These are phyloP conservation scores for Oryctolagus cuniculus DNA, from an alignment of 2,113 vertebrate genomes.

Conservation along the genomic window mOryCun1.1 NC_091448.1:9759501-9760000, in stretches of 20 bases:
- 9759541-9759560: no score
- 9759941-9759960: background rate
- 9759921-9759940: background rate
- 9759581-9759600: no score
- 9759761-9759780: background rate
- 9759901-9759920: background rate
- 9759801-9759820: background rate
- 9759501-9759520: background rate
- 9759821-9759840: background rate
- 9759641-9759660: constrained; percentile 26
- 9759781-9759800: background rate
- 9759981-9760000: background rate
- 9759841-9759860: background rate
- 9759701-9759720: background rate
- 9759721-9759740: background rate
- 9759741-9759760: constrained; percentile 45
- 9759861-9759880: accelerated
- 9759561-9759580: no score
- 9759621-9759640: no score
- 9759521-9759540: no score
- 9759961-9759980: background rate
- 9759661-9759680: background rate
- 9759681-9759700: background rate
- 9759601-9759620: no score
- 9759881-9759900: background rate